phyloP scores from a whole-genome alignment of 1,140 invertebrate species.

The Euwallacea similis region DNA sequence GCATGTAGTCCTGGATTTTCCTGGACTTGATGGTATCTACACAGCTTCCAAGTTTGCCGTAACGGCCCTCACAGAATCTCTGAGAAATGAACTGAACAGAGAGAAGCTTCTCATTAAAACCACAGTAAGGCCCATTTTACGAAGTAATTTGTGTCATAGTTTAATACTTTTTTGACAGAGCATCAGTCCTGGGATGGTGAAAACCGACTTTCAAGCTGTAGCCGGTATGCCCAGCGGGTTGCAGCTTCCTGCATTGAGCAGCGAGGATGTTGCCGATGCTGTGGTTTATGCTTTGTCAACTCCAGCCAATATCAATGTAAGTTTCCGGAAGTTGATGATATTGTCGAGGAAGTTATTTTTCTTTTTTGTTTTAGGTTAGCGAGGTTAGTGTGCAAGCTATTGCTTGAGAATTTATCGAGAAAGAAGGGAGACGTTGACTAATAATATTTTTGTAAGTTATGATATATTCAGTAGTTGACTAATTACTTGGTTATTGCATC shows the following conservation, averaged over 20 bases:
- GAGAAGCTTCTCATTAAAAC: conserved; percentile 57
- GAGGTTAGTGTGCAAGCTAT: conserved; percentile 37
- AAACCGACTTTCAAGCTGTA: conserved; percentile 51
- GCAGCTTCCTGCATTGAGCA: conserved; percentile 1
- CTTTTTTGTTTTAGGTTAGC: conserved; percentile 31
- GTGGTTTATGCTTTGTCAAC: conserved; percentile 58
- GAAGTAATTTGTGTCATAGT: background rate
- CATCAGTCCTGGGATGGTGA: conserved; percentile 59
- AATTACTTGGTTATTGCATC: too few species aligned
- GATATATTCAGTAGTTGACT: too few species aligned
- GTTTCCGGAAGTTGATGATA: background rate
- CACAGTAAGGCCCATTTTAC: conserved; percentile 46
- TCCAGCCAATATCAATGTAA: conserved; percentile 58
- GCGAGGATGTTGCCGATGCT: conserved; percentile 58
- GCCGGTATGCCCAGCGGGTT: conserved; percentile 43
- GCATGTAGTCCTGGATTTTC: conserved; percentile 40
- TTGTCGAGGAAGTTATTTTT: too few species aligned
- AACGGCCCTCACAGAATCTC: conserved; percentile 61
- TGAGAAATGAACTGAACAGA: conserved; percentile 57
- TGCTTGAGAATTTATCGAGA: conserved; percentile 5
- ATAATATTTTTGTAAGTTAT: too few species aligned
- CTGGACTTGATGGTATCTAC: conserved; percentile 57
- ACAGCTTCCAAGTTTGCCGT: conserved; percentile 63
- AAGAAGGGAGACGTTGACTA: too few species aligned
- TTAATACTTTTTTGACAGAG: conserved; percentile 12